Conservation (phyloP, 2,888 invertebrate species). For the Papilio elwesi region DNA sequence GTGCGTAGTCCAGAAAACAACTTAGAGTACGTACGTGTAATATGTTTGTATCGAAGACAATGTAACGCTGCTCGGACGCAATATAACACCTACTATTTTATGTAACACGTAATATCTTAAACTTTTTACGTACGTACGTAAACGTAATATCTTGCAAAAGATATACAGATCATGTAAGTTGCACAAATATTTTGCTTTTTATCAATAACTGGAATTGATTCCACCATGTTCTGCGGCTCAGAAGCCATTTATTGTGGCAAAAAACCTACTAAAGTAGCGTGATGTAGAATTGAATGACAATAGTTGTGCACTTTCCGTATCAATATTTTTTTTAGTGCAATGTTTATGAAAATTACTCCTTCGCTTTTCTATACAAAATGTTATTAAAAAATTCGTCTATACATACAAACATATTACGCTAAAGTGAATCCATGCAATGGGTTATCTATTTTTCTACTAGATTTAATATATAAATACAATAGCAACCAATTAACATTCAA, state of each 20-base stretch:
- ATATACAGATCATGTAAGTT: no score
- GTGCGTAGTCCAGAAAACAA: no score
- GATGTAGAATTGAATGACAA: background rate
- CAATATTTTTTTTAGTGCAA: background rate
- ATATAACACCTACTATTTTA: no score
- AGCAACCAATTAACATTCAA: slow-evolving; percentile 32
- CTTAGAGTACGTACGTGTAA: no score
- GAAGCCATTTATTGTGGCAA: background rate
- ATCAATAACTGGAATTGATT: background rate
- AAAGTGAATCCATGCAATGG: background rate
- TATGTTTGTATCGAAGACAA: no score
- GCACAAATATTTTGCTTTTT: background rate
- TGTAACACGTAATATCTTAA: no score
- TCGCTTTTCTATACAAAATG: background rate
- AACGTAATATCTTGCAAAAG: no score
- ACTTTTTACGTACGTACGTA: no score
- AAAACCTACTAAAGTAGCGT: background rate
- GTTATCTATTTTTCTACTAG: background rate
- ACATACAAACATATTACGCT: no score
- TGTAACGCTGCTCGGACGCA: no score
- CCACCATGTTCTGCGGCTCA: background rate
- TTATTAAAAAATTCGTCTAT: no score
- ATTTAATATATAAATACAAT: background rate
- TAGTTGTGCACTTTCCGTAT: background rate
- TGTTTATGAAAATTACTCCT: background rate